Evolutionary conservation across 2,113 vertebrate species (phyloP).

Genomic region (Tinamus guttatus): DNA sequence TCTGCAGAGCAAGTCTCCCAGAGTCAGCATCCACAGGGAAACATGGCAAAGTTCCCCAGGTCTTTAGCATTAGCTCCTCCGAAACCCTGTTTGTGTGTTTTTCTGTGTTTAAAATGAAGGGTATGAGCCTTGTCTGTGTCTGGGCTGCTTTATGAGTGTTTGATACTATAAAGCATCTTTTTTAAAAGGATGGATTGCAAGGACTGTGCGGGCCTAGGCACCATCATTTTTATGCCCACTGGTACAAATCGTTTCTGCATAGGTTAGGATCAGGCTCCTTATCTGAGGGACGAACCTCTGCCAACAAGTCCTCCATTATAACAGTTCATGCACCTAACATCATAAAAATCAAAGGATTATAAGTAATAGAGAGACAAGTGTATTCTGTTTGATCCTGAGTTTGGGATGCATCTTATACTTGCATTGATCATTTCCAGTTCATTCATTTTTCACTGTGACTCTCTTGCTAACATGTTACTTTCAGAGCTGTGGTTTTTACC

Average conservation of each 20-base stretch:
- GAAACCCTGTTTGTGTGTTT: neutral
- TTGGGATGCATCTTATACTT: neutral
- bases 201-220: neutral
- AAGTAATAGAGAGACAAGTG: neutral
- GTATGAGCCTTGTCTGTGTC: neutral
- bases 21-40: neutral
- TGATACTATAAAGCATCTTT: neutral
- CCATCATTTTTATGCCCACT: neutral
- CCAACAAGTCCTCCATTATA: neutral
- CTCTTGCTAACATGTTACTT: neutral
- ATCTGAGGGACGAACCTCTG: neutral
- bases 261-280: neutral
- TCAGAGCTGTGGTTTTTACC: conserved; percentile 38
- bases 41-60: neutral
- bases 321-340: neutral
- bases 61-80: neutral
- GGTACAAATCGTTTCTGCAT: neutral
- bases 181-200: neutral
- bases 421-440: conserved; percentile 22
- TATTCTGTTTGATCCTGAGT: neutral
- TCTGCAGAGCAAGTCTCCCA: neutral
- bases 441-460: conserved; percentile 8
- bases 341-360: neutral
- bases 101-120: neutral
- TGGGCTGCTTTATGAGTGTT: neutral